These are phyloP conservation scores for Agrypnia vestita DNA, from an alignment of 1,140 invertebrate species.

Conservation along the genomic window DNA sequence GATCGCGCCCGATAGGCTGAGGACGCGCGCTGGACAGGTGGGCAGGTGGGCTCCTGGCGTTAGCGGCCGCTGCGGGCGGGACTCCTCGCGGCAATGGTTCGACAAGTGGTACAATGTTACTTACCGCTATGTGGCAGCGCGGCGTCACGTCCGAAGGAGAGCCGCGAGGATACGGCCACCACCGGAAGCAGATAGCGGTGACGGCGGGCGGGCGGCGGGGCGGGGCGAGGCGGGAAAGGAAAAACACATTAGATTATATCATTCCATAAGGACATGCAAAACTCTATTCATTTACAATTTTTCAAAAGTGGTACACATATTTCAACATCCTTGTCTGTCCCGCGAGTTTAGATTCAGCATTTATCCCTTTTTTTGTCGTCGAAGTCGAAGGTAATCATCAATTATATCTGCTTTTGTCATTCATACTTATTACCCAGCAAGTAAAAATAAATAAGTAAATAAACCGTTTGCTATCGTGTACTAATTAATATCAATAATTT, in stretches of 20 bases:
- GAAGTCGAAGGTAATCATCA: too few species aligned
- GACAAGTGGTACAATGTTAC: slow-evolving; percentile 40
- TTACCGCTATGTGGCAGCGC: slow-evolving; percentile 57
- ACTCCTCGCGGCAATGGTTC: slow-evolving; percentile 8
- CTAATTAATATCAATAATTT: too few species aligned
- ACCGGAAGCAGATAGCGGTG: slow-evolving; percentile 56
- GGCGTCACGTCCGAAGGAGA: slow-evolving; percentile 38
- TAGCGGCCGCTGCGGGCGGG: slow-evolving; percentile 21
- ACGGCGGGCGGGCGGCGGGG: slow-evolving; percentile 25
- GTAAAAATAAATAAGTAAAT: too few species aligned
- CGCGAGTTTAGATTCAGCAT: too few species aligned
- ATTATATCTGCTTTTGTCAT: too few species aligned
- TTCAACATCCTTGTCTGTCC: too few species aligned
- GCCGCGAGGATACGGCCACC: slow-evolving; percentile 46
- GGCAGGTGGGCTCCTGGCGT: not conserved
- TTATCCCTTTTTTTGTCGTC: too few species aligned
- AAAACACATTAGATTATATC: slow-evolving; percentile 36
- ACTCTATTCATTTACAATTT: too few species aligned
- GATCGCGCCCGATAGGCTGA: slow-evolving; percentile 11
- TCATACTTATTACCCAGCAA: too few species aligned
- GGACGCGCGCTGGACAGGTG: slow-evolving; percentile 27
- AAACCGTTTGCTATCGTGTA: too few species aligned
- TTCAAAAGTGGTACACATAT: too few species aligned
- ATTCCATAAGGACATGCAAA: not conserved
- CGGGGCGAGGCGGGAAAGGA: slow-evolving; percentile 37